These are phyloP conservation scores for Equus quagga DNA, from an alignment of 2,113 vertebrate species.

Conservation along the genomic window DNA sequence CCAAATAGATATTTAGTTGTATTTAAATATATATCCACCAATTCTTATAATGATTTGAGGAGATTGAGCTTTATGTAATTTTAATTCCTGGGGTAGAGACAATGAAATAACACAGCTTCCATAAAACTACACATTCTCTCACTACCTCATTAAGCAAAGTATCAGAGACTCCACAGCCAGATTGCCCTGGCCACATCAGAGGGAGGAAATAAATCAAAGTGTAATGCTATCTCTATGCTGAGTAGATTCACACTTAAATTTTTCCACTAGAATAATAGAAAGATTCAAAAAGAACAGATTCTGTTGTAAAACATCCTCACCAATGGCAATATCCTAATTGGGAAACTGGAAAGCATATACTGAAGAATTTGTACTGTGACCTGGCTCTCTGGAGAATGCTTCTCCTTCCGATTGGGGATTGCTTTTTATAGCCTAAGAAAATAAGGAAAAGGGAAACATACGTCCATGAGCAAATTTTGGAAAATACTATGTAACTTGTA, in stretches of 20 bases:
- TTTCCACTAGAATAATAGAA: background rate
- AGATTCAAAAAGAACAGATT: background rate
- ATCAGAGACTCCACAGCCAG: slow-evolving; percentile 65
- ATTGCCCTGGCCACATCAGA: background rate
- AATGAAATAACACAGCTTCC: slow-evolving; percentile 66
- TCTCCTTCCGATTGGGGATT: background rate
- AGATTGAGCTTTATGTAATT: slow-evolving; percentile 57
- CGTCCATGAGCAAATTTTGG: background rate
- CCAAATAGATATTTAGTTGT: background rate
- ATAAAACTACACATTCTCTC: background rate
- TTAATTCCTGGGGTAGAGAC: slow-evolving; percentile 28
- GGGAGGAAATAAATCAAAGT: slow-evolving; percentile 12
- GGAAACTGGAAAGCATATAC: background rate
- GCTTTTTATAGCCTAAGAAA: background rate
- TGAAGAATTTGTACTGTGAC: background rate
- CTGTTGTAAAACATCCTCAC: background rate
- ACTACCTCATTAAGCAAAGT: background rate
- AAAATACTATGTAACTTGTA: background rate
- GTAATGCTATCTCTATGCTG: slow-evolving; percentile 67
- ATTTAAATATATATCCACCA: background rate
- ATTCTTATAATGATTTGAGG: slow-evolving; percentile 44
- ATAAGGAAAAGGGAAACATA: background rate
- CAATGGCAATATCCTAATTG: background rate
- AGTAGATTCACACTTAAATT: slow-evolving; percentile 56
- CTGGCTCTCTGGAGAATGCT: background rate